Percentiles rank a stretch among this genome's conserved stretches.
Evolutionary conservation across 2,888 invertebrate genomes (phyloP).

Genomic region (Leptopterna dolabrata): DNA sequence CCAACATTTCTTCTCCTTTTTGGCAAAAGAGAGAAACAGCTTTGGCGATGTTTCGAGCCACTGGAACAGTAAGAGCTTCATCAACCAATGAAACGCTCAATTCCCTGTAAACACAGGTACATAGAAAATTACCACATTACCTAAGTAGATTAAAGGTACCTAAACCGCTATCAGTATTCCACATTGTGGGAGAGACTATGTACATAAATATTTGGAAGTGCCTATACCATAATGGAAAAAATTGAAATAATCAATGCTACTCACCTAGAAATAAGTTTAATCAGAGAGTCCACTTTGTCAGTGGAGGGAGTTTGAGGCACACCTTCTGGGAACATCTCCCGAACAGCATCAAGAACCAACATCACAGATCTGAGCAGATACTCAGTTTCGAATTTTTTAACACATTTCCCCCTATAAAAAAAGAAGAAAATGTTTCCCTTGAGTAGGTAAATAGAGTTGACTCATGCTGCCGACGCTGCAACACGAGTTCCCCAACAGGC

Average conservation of each 20-base stretch:
- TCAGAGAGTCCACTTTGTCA: constrained; percentile 81
- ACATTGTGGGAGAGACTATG: too few species aligned
- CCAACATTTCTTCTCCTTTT: constrained; percentile 76
- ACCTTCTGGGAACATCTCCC: constrained; percentile 79
- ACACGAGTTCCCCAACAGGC: too few species aligned
- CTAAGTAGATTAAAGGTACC: too few species aligned
- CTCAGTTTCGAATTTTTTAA: constrained; percentile 84
- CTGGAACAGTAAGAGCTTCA: constrained; percentile 79
- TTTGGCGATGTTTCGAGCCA: constrained; percentile 85
- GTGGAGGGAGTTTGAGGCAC: constrained; percentile 75
- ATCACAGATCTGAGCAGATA: constrained; percentile 87
- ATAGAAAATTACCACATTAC: too few species aligned
- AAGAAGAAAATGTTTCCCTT: constrained; percentile 7
- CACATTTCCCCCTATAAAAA: constrained; percentile 69
- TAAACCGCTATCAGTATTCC: too few species aligned
- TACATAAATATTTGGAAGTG: too few species aligned
- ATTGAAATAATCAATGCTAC: not conserved
- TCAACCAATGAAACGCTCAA: constrained; percentile 88
- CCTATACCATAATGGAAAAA: too few species aligned
- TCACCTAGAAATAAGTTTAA: constrained; percentile 75
- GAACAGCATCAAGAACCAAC: constrained; percentile 84
- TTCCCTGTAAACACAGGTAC: constrained; percentile 70
- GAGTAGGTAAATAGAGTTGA: too few species aligned
- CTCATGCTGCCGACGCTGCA: too few species aligned
- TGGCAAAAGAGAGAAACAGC: constrained; percentile 83